Evolutionary conservation across 1,140 invertebrate genomes (phyloP), one percentile per base, ranked within the genome.

Genomic region (Zaprionus gabonicus): DNA sequence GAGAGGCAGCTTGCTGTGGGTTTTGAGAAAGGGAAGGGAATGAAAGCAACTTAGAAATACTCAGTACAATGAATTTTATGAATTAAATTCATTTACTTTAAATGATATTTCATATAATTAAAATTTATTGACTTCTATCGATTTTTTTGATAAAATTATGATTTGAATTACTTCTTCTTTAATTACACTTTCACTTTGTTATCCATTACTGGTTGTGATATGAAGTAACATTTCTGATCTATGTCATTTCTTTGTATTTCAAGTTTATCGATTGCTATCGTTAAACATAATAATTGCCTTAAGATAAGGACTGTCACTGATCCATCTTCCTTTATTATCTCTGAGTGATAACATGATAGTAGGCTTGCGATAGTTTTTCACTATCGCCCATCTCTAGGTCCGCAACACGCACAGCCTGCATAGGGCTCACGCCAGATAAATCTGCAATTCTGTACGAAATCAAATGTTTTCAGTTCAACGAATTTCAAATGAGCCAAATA

Each of bases 401-500:
- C 23, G 4, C 46, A 27, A 13, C 20, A 71, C 66, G 57, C 59
- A 25, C 34, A 49, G 51, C 31, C 23, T 63, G 25, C 53, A 62
- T 67, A 46, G 53, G 38, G 53, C 1, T 25, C 56, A 15, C 41
- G 58, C 31, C 31, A 78, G 71, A 80, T 80, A 80, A 74, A 80
- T 80, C 76, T 80, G 76, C 78, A 70, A 78, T 78, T 80, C 76
- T 70, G 71, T 74, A 71, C 56, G 69, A 77, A 70, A 80, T 74
- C 53, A 78, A 80, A 80, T 80, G 75, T 74, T 78, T 80, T 78
- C 76, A 78, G 78, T 80, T 80, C 78, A 80, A 69, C 67, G 78
- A 80, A 80, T 80, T 77, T 78, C 75, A 78, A 80, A 80, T 78
- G 76, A 80, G 76, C 46, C 71, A 80, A 80, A 71, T 68, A 80